Conservation (phyloP, 2,888 invertebrate species). For the Leptinotarsa juncta region DNA sequence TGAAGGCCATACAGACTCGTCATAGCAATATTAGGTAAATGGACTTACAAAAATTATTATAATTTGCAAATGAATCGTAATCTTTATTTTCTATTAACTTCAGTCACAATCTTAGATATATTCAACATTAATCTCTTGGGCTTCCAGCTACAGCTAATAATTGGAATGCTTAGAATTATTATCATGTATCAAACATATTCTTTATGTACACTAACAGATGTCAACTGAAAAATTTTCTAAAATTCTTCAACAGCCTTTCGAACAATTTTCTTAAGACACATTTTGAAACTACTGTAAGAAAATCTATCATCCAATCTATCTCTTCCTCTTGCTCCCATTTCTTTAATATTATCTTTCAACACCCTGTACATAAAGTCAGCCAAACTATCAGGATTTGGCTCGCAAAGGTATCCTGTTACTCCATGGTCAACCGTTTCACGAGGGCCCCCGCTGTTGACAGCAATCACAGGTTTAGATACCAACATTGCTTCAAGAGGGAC, state of each 20-base stretch:
- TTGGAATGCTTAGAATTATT: not conserved
- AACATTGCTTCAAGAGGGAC: conserved; percentile 99
- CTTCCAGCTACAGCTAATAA: not conserved
- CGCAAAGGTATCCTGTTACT: conserved; percentile 84
- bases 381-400: conserved; percentile 77
- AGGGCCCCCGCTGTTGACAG: conserved; percentile 95
- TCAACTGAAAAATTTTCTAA: not conserved
- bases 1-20: too few relatives aligned
- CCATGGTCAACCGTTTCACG: conserved; percentile 88
- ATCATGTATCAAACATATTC: not conserved
- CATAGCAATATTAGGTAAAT: too few relatives aligned
- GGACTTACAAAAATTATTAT: too few relatives aligned
- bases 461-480: conserved; percentile 91
- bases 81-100: too few relatives aligned
- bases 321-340: conserved; percentile 82
- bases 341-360: conserved; percentile 71
- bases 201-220: not conserved
- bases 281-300: conserved; percentile 84
- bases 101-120: not conserved
- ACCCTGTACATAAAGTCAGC: conserved; percentile 81
- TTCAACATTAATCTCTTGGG: not conserved
- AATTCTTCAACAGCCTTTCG: conserved; percentile 62
- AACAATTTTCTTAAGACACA: conserved; percentile 72
- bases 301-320: conserved; percentile 83
- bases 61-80: too few relatives aligned